Conservation (phyloP, 2,888 invertebrate species). For the Orgyia antiqua region DNA sequence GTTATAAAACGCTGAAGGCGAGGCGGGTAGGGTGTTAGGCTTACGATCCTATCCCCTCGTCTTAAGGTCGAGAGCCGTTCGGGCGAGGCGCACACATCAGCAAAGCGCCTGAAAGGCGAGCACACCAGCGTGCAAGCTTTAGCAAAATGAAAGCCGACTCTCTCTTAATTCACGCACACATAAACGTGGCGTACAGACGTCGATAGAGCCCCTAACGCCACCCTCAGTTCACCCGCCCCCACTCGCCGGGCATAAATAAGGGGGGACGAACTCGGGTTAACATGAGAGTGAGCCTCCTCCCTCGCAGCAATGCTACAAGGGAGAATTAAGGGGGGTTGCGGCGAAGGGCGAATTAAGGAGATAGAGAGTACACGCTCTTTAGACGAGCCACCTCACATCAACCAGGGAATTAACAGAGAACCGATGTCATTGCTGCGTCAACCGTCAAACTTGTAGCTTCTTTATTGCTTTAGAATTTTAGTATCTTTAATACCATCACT, state of each 20-base stretch:
- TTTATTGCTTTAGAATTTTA: no score
- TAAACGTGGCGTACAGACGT: slow-evolving; percentile 57
- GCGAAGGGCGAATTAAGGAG: slow-evolving; percentile 79
- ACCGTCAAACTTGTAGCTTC: slow-evolving; percentile 1
- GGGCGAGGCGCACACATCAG: slow-evolving; percentile 46
- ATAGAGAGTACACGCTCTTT: slow-evolving; percentile 76
- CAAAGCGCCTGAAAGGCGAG: slow-evolving; percentile 65
- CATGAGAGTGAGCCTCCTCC: slow-evolving; percentile 67
- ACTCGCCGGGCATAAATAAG: slow-evolving; percentile 69
- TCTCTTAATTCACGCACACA: slow-evolving; percentile 77
- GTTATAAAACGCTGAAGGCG: slow-evolving; percentile 72
- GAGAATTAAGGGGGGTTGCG: slow-evolving; percentile 71
- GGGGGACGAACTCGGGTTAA: slow-evolving; percentile 70
- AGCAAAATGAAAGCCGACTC: slow-evolving; percentile 78
- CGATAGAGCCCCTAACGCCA: slow-evolving; percentile 46
- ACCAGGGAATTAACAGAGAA: slow-evolving; percentile 62
- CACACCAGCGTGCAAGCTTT: slow-evolving; percentile 76
- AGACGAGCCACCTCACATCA: slow-evolving; percentile 66
- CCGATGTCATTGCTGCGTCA: slow-evolving; percentile 19
- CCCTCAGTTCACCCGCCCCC: slow-evolving; percentile 43
- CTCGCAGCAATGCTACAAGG: slow-evolving; percentile 55
- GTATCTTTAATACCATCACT: no score
- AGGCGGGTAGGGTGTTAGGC: slow-evolving; percentile 37
- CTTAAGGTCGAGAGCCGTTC: slow-evolving; percentile 56
- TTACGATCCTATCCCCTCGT: slow-evolving; percentile 51